Base-by-base conservation (phyloP, 2,797 vertebrate species). In the Podarcis lilfordi region DNA sequence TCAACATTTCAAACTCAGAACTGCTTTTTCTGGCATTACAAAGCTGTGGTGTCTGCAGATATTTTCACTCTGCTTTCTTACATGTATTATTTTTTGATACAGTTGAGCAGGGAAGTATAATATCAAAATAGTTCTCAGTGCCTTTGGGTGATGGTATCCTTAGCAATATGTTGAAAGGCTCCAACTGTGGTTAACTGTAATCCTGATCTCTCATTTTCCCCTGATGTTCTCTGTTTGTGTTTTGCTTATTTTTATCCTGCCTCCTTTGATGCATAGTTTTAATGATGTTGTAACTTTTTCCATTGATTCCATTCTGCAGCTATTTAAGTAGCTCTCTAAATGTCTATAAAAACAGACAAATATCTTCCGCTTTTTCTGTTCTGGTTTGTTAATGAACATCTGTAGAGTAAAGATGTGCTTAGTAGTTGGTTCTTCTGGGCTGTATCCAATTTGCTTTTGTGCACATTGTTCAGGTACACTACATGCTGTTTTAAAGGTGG, bases 241-340 rank as follows among this genome's bases (percentile, higher is more conserved):
- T 55, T 61, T 85, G 64, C 66, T 61, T 82, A 82, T 88, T 86
- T 89, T 82, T 78, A 85, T 86, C 79, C 64, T 66, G 37, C 19
- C 43, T 69, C 19, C 32, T 69, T 81, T 90, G 86, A 90, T 88
- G 74, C 27, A 6, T 72, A 32, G 19, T 68, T 85, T 88, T 85
- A 90, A 88, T 85, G 82, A 69, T 78, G 84, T 17, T 72, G 50
- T 77, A 78, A 82, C 37, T 64, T 90, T 87, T 85, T 61, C 85
- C 72, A 83, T 83, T 72, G 80, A 86, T 90, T 84, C 76, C 50
- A 78, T 91, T 90, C 17, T 88, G 74, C 21, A 66, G 79, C 78
- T 77, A 50, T 82, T 82, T 82, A 82, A 85, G 37, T 35, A 64
- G 79, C 40, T 37, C 37, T 80, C 74, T 86, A 84, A 84, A 84